phyloP scores from a whole-genome alignment of 1,140 invertebrate species.

The Drosophila lacertosa region DNA sequence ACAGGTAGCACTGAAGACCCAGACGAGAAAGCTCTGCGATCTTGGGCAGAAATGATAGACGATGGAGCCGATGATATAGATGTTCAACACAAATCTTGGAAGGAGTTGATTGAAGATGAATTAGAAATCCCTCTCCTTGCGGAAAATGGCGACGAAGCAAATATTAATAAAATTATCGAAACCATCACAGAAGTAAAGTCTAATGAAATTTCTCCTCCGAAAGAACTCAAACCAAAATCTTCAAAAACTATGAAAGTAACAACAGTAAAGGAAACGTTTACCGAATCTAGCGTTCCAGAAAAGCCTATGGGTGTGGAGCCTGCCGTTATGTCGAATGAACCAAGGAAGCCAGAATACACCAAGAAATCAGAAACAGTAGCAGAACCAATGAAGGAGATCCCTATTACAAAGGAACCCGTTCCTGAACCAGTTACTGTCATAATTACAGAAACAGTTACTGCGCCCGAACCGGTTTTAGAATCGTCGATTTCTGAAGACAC shows the following conservation, averaged over 20 bases:
- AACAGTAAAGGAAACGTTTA: not conserved
- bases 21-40: conserved; percentile 40
- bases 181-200: conserved; percentile 61
- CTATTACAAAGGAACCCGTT: no score
- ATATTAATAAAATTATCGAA: conserved; percentile 65
- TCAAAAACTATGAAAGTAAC: not conserved
- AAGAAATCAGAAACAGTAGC: not conserved
- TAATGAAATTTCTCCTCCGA: not conserved
- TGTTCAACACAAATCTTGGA: conserved; percentile 69
- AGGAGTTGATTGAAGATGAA: conserved; percentile 75
- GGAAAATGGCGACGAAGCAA: conserved; percentile 63
- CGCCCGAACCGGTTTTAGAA: conserved; percentile 3
- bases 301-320: no score
- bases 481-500: conserved; percentile 15
- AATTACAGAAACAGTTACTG: not conserved
- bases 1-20: not conserved
- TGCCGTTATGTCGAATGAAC: no score
- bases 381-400: no score
- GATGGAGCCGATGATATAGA: conserved; percentile 59
- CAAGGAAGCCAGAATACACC: no score
- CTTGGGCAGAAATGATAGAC: conserved; percentile 77
- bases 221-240: not conserved
- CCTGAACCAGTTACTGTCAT: not conserved
- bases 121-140: conserved; percentile 62
- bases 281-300: not conserved